Evolutionary conservation across 2,888 invertebrate genomes (phyloP).

Genomic region (Prionchulus punctatus): DNA sequence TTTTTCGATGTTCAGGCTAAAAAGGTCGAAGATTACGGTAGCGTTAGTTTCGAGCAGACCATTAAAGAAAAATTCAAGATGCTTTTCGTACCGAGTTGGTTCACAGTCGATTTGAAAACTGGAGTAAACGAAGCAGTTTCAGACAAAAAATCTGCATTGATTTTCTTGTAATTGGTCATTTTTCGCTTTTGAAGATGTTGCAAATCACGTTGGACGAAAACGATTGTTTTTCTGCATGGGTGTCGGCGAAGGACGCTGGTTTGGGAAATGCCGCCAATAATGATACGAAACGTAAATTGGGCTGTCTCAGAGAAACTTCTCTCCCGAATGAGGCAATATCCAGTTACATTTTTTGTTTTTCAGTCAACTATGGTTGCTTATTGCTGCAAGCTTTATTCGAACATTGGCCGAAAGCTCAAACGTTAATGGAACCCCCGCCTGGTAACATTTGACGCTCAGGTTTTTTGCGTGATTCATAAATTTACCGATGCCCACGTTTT

Average conservation of each 20-base stretch:
- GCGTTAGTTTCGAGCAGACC: constrained; percentile 77
- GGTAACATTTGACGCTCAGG: neutral
- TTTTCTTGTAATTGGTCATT: neutral
- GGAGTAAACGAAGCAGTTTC: constrained; percentile 60
- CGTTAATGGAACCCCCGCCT: constrained; percentile 18
- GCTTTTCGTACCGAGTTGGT: constrained; percentile 97
- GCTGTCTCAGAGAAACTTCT: no score
- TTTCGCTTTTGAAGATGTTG: constrained; percentile 51
- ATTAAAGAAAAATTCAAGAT: constrained; percentile 72
- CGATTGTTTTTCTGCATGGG: constrained; percentile 96
- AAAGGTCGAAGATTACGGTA: constrained; percentile 75
- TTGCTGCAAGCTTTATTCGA: constrained; percentile 82
- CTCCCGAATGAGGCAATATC: no score
- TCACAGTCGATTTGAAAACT: constrained; percentile 92
- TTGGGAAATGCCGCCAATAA: constrained; percentile 50
- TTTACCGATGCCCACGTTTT: no score
- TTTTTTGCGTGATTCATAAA: no score
- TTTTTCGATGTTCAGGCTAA: constrained; percentile 39
- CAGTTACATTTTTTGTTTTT: constrained; percentile 14
- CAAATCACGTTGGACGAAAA: constrained; percentile 95
- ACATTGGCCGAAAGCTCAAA: constrained; percentile 52
- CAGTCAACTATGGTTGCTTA: constrained; percentile 83
- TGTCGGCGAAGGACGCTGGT: constrained; percentile 84
- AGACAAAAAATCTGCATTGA: neutral
- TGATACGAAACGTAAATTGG: constrained; percentile 49